Percentiles rank a stretch among this genome's conserved stretches.
phyloP scores from a whole-genome alignment of 2,888 invertebrate species.

The Prosopocoilus inquinatus region DNA sequence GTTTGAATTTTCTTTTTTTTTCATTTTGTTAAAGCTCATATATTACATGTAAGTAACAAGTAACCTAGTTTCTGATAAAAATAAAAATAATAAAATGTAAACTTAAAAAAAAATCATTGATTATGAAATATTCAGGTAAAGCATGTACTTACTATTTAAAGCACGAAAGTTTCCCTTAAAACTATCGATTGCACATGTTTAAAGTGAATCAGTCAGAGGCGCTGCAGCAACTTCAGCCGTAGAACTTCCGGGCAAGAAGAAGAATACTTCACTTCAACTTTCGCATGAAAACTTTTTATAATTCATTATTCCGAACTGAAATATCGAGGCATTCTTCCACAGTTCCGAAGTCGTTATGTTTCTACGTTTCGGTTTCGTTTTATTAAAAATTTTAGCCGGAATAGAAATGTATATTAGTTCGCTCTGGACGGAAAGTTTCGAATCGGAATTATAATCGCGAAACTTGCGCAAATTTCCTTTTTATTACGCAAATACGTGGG shows the following conservation, averaged over 20 bases:
- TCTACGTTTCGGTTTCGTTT: conserved; percentile 15
- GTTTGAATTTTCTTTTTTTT: no score
- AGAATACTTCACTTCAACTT: conserved; percentile 31
- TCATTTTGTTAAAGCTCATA: no score
- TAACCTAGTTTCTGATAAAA: no score
- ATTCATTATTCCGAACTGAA: conserved; percentile 35
- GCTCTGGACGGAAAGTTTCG: conserved; percentile 14
- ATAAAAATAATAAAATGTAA: no score
- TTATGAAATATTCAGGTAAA: no score
- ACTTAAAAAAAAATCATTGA: no score
- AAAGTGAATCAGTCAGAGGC: conserved; percentile 24
- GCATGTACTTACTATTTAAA: no score
- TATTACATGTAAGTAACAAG: no score
- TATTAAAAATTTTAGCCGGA: conserved; percentile 10
- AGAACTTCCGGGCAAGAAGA: conserved; percentile 17
- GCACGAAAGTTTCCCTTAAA: background rate
- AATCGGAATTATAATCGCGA: conserved; percentile 17
- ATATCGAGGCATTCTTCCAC: conserved; percentile 32
- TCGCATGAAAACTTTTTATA: conserved; percentile 34
- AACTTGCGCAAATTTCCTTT: conserved; percentile 10
- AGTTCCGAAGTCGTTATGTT: conserved; percentile 25
- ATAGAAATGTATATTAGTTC: conserved; percentile 8
- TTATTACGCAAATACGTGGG: background rate
- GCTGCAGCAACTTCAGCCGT: conserved; percentile 23
- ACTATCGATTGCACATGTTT: conserved; percentile 23